These are phyloP conservation scores for Lepidocyrtoides sp. DNA, from an alignment of 2,888 invertebrate species.

Conservation along the genomic window DNA sequence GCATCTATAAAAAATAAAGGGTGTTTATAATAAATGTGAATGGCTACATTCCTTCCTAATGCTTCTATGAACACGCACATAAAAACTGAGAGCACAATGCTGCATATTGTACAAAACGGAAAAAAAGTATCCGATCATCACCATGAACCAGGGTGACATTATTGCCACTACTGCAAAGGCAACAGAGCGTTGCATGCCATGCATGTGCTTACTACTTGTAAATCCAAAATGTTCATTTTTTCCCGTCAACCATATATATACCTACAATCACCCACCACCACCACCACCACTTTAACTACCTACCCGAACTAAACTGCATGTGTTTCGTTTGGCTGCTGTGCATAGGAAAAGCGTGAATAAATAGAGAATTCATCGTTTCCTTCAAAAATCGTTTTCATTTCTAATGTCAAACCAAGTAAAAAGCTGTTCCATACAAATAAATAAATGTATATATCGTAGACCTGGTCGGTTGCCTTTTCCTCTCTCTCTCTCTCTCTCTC, in stretches of 20 bases:
- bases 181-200: constrained; percentile 61
- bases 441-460: background rate
- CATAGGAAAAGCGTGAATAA: constrained; percentile 19
- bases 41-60: background rate
- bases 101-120: constrained; percentile 29
- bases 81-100: background rate
- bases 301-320: constrained; percentile 31
- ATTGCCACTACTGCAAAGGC: constrained; percentile 54
- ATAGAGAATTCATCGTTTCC: background rate
- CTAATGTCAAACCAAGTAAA: constrained; percentile 1
- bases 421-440: background rate
- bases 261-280: background rate
- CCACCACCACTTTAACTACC: background rate
- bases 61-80: background rate
- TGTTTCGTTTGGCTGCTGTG: background rate
- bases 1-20: too few relatives aligned
- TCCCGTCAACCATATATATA: background rate
- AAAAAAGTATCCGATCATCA: constrained; percentile 16
- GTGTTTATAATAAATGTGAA: too few relatives aligned
- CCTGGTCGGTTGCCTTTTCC: background rate
- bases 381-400: constrained; percentile 15
- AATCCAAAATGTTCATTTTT: background rate
- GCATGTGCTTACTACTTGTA: constrained; percentile 52
- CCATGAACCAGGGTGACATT: constrained; percentile 52
- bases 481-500: too few relatives aligned